phyloP scores from a whole-genome alignment of 2,888 invertebrate genomes.

The Napeogenes sylphis region DNA sequence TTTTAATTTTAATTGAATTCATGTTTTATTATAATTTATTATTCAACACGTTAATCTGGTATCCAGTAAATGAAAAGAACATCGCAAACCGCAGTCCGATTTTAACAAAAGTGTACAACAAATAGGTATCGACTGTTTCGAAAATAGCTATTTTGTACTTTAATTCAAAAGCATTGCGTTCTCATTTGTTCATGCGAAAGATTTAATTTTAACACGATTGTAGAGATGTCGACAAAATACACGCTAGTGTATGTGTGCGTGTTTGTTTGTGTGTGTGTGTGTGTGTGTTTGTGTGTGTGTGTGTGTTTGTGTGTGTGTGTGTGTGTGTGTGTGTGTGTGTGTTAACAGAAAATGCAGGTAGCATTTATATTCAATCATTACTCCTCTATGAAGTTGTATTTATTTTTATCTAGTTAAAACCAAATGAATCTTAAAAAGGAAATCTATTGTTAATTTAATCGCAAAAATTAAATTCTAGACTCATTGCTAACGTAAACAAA shows the following conservation, averaged over 20 bases:
- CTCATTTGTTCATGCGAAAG: not conserved
- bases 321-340: not conserved
- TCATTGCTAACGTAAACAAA: too few relatives aligned
- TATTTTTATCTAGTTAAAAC: too few relatives aligned
- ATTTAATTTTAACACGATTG: not conserved
- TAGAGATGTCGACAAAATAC: not conserved
- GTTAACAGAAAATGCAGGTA: not conserved
- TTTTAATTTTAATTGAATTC: not conserved
- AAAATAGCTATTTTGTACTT: not conserved
- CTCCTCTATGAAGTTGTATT: too few relatives aligned
- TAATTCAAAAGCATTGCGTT: not conserved
- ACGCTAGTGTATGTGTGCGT: too few relatives aligned
- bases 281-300: too few relatives aligned
- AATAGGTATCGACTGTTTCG: not conserved
- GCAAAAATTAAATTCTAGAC: too few relatives aligned
- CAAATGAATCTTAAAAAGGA: too few relatives aligned
- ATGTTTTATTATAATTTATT: not conserved
- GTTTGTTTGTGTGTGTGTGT: too few relatives aligned
- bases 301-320: too few relatives aligned
- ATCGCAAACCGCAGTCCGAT: not conserved
- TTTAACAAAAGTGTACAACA: not conserved
- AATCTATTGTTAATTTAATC: too few relatives aligned
- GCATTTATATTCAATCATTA: too few relatives aligned
- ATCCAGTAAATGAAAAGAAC: not conserved
- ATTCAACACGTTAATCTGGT: not conserved